Conservation (phyloP, 2,888 invertebrate species). For the Ctenicera cuprea region DNA sequence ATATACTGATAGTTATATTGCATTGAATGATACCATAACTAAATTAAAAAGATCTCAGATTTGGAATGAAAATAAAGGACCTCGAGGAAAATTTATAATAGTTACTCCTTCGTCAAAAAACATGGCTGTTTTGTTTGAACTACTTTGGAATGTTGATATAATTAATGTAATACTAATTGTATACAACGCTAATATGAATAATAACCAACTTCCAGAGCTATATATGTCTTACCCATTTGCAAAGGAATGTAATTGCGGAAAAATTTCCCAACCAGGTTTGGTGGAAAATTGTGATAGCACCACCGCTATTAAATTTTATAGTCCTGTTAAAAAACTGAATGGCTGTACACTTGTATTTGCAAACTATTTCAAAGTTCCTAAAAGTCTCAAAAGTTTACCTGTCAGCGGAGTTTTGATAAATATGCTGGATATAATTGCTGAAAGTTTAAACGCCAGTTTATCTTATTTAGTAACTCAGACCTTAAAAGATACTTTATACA, state of each 20-base stretch:
- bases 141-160: not conserved
- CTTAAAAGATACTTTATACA: not conserved
- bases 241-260: not conserved
- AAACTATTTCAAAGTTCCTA: not conserved
- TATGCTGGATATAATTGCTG: not conserved
- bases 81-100: constrained; percentile 3
- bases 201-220: not conserved
- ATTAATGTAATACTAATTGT: not conserved
- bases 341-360: not conserved
- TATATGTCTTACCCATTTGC: not conserved
- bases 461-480: not conserved
- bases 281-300: not conserved
- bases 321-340: not conserved
- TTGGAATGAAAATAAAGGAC: constrained; percentile 1
- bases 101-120: not conserved
- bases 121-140: not conserved
- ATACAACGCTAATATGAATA: not conserved
- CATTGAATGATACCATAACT: too few species aligned
- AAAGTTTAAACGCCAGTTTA: not conserved
- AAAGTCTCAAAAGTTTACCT: not conserved
- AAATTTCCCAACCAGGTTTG: not conserved
- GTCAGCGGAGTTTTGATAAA: not conserved
- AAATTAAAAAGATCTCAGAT: not conserved
- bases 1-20: too few species aligned
- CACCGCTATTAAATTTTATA: not conserved